Conservation (phyloP, 2,888 invertebrate genomes). For the Macrostomum cliftonense region DNA sequence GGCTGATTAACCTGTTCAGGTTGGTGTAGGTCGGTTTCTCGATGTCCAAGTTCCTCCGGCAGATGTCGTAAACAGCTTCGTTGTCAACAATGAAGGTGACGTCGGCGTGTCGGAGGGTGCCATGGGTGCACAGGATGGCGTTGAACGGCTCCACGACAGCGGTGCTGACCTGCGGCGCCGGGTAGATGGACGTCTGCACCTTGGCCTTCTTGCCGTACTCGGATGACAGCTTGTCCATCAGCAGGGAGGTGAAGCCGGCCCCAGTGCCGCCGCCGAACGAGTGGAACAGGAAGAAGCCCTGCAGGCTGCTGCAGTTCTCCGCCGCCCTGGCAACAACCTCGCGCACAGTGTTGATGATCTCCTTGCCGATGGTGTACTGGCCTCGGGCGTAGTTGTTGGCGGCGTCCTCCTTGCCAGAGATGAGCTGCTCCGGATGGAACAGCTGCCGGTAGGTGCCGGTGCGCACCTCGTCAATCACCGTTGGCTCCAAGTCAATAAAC, state of each 20-base stretch:
- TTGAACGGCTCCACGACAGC: constrained; percentile 15
- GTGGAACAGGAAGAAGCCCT: constrained; percentile 14
- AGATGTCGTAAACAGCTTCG: constrained; percentile 31
- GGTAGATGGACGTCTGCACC: constrained; percentile 13
- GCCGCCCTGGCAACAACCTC: constrained; percentile 4
- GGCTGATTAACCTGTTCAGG: constrained; percentile 52
- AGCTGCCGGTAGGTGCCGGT: constrained; percentile 9
- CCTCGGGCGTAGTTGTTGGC: constrained; percentile 15
- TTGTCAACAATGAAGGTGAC: constrained; percentile 45
- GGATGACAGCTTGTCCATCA: constrained; percentile 12
- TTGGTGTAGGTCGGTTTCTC: constrained; percentile 46
- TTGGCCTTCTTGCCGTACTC: constrained; percentile 13
- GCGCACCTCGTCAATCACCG: constrained; percentile 12
- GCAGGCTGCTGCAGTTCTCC: constrained; percentile 10
- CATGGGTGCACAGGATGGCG: constrained; percentile 12
- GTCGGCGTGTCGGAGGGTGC: constrained; percentile 56
- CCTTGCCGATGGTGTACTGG: constrained; percentile 13
- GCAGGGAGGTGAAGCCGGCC: constrained; percentile 13
- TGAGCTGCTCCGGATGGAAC: constrained; percentile 13
- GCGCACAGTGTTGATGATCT: constrained; percentile 10
- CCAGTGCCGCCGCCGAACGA: constrained; percentile 15
- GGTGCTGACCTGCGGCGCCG: constrained; percentile 12
- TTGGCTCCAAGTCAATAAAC: constrained; percentile 7
- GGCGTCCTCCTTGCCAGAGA: constrained; percentile 13
- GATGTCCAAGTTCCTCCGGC: constrained; percentile 57